These are phyloP conservation scores for Papilio helenus DNA, from an alignment of 1,140 invertebrate species.

Conservation along the genomic window DNA sequence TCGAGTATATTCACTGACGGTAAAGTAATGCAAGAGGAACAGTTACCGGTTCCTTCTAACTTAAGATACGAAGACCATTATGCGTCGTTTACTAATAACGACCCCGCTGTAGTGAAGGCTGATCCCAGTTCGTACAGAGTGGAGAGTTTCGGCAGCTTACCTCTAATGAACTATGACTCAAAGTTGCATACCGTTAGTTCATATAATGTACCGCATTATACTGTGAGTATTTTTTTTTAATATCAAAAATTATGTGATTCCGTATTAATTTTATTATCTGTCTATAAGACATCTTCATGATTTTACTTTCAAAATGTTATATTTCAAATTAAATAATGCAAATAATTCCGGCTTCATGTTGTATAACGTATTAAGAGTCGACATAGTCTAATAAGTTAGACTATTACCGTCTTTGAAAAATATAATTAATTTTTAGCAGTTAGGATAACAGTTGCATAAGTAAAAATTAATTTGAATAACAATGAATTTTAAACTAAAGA, in stretches of 20 bases:
- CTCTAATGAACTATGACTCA: constrained; percentile 71
- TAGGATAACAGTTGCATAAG: neutral
- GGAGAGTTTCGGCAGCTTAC: constrained; percentile 66
- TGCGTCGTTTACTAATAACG: constrained; percentile 64
- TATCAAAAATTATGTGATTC: too few relatives aligned
- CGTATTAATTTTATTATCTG: neutral
- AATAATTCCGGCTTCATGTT: neutral
- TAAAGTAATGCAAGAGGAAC: constrained; percentile 55
- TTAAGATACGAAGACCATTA: constrained; percentile 61
- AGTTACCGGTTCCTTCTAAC: constrained; percentile 62
- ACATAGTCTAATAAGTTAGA: neutral
- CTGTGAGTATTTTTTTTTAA: constrained; percentile 59
- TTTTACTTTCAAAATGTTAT: neutral
- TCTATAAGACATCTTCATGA: neutral
- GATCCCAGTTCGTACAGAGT: constrained; percentile 58
- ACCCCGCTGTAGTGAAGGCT: constrained; percentile 57
- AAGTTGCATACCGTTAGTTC: constrained; percentile 71
- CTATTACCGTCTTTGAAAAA: neutral
- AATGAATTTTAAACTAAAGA: neutral
- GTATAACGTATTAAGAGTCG: neutral
- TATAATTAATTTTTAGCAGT: neutral
- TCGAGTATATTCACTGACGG: constrained; percentile 49
- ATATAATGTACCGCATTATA: constrained; percentile 75
- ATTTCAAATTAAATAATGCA: neutral
- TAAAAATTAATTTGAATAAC: neutral